Evolutionary conservation across 2,888 invertebrate species (phyloP), one percentile per base, ranked within the genome.

Genomic region (Sarcophaga variegata): DNA sequence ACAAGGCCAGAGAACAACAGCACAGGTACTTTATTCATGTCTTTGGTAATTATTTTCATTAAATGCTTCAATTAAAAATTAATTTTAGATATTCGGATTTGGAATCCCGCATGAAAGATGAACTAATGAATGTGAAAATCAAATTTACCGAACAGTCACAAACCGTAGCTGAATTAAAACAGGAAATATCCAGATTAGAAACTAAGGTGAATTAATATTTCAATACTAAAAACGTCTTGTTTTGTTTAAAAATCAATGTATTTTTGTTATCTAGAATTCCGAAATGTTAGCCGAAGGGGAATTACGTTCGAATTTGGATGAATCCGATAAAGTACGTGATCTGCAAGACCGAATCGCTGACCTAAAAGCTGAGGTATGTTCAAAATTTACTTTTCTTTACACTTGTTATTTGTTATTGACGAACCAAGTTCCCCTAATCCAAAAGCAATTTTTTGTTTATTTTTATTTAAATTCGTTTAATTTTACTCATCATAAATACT

Each of bases 81-180:
- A n/a, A 25, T 22, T 72, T 12, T 54, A 93, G 93, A 90, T 94
- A 94, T 90, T 93, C 94, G 47, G 94, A 94, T 90, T 90, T 94
- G 83, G 94, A 94, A 91, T 93, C 93, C 89, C 93, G 94, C 88
- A 94, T 94, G 94, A 97, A 98, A 93, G 98, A 98, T 91, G 98
- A 98, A 90, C 95, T 96, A 45, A 98, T 99, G 97, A 97, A 98
- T 95, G 97, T 97, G 0, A 96, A 97, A 90, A 98, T 99, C 88
- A 96, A 97, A 89, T 98, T 99, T 91, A 98, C 99, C 83, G 99
- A 99, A 92, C 97, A 98, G 91, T 97, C 98, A 83, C 99, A 99
- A 94, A 95, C 96, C 85, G 96, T 99, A 86, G 99, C 98, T 4
- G 99, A 99, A 93, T 95, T 99, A 37, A 97, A 97, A 89, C 98